phyloP scores from a whole-genome alignment of 2,888 invertebrate species.

The Rhyacophila evoluta region DNA sequence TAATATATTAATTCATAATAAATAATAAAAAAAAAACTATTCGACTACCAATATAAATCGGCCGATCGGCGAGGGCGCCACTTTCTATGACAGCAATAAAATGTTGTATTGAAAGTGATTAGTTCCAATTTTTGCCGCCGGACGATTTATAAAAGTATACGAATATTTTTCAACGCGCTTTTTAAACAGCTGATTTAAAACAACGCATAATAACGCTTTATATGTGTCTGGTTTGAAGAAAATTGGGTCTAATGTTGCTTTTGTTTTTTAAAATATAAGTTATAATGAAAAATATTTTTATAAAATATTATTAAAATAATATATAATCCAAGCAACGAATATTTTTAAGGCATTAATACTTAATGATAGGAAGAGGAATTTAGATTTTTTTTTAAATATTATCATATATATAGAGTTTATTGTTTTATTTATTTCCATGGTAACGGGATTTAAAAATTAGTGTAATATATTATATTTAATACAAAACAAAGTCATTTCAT shows the following conservation, averaged over 20 bases:
- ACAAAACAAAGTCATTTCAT: too few species aligned
- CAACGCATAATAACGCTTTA: constrained; percentile 20
- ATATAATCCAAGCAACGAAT: too few species aligned
- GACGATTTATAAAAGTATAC: background rate
- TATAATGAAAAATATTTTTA: background rate
- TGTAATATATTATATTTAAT: too few species aligned
- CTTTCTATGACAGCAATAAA: background rate
- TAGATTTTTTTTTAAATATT: too few species aligned
- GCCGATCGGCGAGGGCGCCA: background rate
- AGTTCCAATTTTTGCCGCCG: background rate
- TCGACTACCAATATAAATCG: background rate
- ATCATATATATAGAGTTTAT: too few species aligned
- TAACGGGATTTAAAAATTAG: too few species aligned
- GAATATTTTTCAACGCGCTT: background rate
- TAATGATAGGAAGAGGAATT: too few species aligned
- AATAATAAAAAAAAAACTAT: background rate
- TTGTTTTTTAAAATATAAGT: background rate
- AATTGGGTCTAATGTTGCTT: background rate
- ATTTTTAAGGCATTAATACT: too few species aligned
- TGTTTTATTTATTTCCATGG: too few species aligned
- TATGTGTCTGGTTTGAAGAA: background rate
- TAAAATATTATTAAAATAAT: background rate
- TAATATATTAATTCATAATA: background rate
- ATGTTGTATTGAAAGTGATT: background rate
- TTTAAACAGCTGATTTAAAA: background rate